Conservation (phyloP, 2,888 invertebrate species). For the Tanytarsus gracilentus region DNA sequence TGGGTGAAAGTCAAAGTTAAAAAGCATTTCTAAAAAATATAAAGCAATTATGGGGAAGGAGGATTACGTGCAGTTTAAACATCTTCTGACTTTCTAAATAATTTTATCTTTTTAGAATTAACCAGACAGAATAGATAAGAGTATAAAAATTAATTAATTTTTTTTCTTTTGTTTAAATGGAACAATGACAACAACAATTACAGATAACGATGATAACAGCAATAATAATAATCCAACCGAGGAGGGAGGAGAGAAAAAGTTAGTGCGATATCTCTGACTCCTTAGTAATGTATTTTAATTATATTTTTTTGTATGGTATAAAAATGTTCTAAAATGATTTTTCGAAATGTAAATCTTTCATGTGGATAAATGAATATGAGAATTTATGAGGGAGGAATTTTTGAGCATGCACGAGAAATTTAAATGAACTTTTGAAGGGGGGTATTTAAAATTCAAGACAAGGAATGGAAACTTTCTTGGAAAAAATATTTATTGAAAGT, state of each 20-base stretch:
- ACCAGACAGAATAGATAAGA: no score
- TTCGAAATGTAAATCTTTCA: constrained; percentile 1
- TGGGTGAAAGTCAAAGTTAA: no score
- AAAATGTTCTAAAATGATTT: no score
- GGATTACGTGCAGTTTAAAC: no score
- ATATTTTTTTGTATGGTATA: background rate
- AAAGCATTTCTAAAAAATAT: no score
- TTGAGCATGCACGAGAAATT: constrained; percentile 1
- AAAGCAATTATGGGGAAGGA: no score
- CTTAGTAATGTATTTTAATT: constrained; percentile 18
- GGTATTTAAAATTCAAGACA: no score
- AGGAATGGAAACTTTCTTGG: no score
- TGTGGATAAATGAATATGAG: background rate
- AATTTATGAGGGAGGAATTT: background rate
- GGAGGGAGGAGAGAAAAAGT: constrained; percentile 20
- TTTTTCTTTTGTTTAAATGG: background rate
- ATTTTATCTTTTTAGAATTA: no score
- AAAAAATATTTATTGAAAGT: no score
- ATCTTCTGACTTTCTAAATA: no score
- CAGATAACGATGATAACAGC: no score
- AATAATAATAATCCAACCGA: constrained; percentile 25
- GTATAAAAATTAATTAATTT: background rate
- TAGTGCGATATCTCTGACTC: constrained; percentile 28
- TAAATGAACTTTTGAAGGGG: background rate
- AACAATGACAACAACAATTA: constrained; percentile 10